Evolutionary conservation across 2,888 invertebrate species (phyloP).

Genomic region (Lepidonotus clava): DNA sequence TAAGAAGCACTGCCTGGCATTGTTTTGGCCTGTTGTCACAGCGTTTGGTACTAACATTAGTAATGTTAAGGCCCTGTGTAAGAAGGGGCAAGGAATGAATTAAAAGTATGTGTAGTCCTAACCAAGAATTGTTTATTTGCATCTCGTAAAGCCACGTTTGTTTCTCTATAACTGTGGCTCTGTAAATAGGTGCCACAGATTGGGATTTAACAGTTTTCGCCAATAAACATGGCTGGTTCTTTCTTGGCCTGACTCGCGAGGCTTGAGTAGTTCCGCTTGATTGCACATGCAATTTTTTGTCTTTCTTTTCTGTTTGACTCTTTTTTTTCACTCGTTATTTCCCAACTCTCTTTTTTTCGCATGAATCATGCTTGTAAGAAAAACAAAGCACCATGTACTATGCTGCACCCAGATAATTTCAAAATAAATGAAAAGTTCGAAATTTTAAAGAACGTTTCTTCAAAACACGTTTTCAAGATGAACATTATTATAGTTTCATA

Average conservation of each 20-base stretch:
- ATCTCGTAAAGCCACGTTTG: no score
- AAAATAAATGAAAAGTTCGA: neutral
- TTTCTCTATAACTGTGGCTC: no score
- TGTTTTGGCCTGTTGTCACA: no score
- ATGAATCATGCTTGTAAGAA: neutral
- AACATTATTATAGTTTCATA: neutral
- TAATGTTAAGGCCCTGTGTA: no score
- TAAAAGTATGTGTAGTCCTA: no score
- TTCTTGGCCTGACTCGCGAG: neutral
- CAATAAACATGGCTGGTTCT: no score
- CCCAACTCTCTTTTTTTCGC: neutral
- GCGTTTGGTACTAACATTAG: no score
- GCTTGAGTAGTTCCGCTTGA: neutral
- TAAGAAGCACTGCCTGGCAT: no score
- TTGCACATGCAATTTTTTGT: neutral
- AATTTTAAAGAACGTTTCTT: neutral
- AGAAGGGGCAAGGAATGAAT: no score
- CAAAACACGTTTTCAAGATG: neutral
- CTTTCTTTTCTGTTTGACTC: neutral
- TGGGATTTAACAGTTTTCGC: no score
- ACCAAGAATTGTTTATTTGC: no score
- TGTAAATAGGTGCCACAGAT: no score
- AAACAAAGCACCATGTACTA: neutral
- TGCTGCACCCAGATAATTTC: constrained; percentile 39
- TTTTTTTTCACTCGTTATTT: neutral